phyloP scores from a whole-genome alignment of 2,113 vertebrate species.

The Crotalus helleri region DNA sequence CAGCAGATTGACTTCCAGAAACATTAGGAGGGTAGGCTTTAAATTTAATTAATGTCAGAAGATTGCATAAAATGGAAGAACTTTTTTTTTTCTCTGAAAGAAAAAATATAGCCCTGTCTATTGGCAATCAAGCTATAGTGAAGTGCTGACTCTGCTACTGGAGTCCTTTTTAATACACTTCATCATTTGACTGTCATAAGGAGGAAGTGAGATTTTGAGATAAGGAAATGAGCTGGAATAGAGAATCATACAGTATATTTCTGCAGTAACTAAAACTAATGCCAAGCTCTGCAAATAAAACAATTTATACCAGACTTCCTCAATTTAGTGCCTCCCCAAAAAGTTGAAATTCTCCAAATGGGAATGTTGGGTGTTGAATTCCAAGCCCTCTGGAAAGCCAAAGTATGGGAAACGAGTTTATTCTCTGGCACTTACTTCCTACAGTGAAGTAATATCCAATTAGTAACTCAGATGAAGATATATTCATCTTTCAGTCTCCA shows the following conservation, averaged over 20 bases:
- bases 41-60: neutral
- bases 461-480: neutral
- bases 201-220: neutral
- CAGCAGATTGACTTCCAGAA: neutral
- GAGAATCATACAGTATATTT: too few species aligned
- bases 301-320: neutral
- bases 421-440: neutral
- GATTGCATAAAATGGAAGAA: neutral
- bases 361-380: neutral
- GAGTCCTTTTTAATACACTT: neutral
- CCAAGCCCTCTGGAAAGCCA: neutral
- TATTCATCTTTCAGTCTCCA: neutral
- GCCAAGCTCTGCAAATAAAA: neutral
- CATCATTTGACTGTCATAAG: neutral
- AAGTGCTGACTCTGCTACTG: neutral
- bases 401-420: neutral
- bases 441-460: neutral
- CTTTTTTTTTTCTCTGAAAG: neutral
- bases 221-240: neutral
- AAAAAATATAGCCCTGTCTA: neutral
- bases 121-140: too few species aligned
- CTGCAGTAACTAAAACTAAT: neutral
- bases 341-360: neutral
- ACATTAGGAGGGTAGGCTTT: neutral
- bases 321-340: neutral